Conservation (phyloP, 2,888 invertebrate species). For the Elegia similella region DNA sequence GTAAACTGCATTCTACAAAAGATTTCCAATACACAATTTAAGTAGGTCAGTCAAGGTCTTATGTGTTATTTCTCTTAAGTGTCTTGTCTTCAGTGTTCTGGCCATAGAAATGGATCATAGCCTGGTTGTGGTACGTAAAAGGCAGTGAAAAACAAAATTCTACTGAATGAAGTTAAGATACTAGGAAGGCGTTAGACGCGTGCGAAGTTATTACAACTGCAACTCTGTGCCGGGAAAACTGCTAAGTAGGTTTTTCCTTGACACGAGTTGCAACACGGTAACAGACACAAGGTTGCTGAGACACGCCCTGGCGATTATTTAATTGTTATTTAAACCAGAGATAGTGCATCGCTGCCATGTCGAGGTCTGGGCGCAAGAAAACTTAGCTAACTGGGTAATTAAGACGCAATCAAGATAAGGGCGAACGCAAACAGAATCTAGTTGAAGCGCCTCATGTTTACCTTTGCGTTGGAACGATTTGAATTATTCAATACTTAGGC, state of each 20-base stretch:
- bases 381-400: constrained; percentile 36
- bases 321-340: constrained; percentile 75
- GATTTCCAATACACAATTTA: too few species aligned
- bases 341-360: constrained; percentile 50
- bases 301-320: constrained; percentile 79
- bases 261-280: constrained; percentile 77
- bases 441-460: constrained; percentile 9
- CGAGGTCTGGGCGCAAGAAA: constrained; percentile 40
- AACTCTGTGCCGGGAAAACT: constrained; percentile 76
- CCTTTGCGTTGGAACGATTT: constrained; percentile 6
- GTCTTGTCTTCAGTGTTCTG: too few species aligned
- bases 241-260: constrained; percentile 78
- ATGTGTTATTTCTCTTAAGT: too few species aligned
- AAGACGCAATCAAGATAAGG: constrained; percentile 26
- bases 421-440: constrained; percentile 13
- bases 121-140: too few species aligned
- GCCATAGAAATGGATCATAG: too few species aligned
- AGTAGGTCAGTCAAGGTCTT: too few species aligned
- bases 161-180: too few species aligned
- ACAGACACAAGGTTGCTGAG: constrained; percentile 75
- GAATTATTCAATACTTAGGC: background rate
- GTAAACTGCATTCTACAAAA: too few species aligned
- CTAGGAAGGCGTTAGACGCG: constrained; percentile 26
- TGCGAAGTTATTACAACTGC: constrained; percentile 36
- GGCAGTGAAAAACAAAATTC: too few species aligned